Percentiles rank a stretch among this genome's conserved stretches.
phyloP scores from a whole-genome alignment of 2,888 invertebrate species.

The Ochropacha duplaris region DNA sequence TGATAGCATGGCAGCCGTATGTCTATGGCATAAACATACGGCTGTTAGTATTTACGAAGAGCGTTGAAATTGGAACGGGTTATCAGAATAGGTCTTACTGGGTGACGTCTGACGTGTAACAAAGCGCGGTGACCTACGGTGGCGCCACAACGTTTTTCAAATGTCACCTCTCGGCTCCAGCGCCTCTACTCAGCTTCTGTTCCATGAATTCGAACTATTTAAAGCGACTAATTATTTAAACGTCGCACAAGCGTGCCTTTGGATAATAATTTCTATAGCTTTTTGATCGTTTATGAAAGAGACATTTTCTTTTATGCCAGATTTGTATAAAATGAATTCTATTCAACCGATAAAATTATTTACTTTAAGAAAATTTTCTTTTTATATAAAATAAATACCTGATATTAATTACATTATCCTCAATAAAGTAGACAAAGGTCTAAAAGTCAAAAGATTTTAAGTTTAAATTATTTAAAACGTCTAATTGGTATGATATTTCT shows the following conservation, averaged over 20 bases:
- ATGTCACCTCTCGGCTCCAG: constrained; percentile 25
- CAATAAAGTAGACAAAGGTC: neutral
- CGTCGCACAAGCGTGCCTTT: neutral
- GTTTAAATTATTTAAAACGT: too few species aligned
- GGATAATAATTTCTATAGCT: neutral
- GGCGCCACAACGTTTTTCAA: constrained; percentile 56
- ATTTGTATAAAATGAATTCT: neutral
- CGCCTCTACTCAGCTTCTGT: constrained; percentile 12
- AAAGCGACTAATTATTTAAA: neutral
- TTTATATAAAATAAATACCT: neutral
- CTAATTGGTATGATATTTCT: too few species aligned
- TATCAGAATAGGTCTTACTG: constrained; percentile 37
- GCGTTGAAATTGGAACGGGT: constrained; percentile 17
- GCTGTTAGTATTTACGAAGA: constrained; percentile 13
- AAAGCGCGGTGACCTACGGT: constrained; percentile 50
- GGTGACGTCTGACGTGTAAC: constrained; percentile 57
- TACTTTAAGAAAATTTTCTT: neutral
- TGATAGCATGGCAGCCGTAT: too few species aligned
- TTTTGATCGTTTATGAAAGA: neutral
- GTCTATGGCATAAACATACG: too few species aligned
- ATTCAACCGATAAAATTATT: neutral
- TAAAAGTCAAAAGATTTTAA: neutral
- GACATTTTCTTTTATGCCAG: neutral
- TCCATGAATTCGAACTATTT: neutral
- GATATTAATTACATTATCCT: neutral